Base-by-base conservation (phyloP, 2,797 vertebrate genomes). In the Benthosema pterotum region DNA sequence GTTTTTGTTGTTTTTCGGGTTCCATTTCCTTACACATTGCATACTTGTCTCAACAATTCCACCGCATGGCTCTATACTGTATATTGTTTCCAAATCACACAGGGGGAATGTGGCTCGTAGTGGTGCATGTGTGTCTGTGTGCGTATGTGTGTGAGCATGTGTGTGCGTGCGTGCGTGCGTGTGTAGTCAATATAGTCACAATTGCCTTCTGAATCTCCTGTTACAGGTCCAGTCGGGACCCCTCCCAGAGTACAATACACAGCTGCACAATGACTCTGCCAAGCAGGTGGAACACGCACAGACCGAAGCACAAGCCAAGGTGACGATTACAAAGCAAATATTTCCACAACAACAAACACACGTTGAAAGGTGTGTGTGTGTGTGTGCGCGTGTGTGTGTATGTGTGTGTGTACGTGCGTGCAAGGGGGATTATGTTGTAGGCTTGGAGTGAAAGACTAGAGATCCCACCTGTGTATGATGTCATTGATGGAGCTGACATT, bases 251-350 rank as follows among this genome's bases (percentile, higher is more conserved):
- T 90, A 88, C 86, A 90, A 87, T 62, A 72, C 89, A 75, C 91
- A 90, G 84, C 85, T 87, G 76, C 90, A 91, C 83, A 89, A 82
- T 75, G 92, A 91, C 71, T 75, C 89, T 12, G 87, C 83, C 79
- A 93, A 93, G 75, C 88, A 88, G 78, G 87, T 79, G 82, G 90
- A 92, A 80, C 71, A 86, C 12, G 71, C 90, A 74, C 92, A 83
- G 79, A 91, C 84, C 54, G 91, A 92, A 87, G 89, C 90, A 91
- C 92, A 92, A 79, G 87, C 89, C 83, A 93, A 93, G 92, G 93
- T 94, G 85, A 83, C 59, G 59, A 46, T 71, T 47, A 58, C 17
- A 42, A 25, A 58, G 60, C 15, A 6, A 47, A 7, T 56, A 16
- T 6, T 49, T 47, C 16, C 32, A 2, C 55, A 38, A 48, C 16